These are phyloP conservation scores for Phymanthus crucifer DNA, from an alignment of 92 coral and sea anemone genomes.

Conservation along the genomic window DNA sequence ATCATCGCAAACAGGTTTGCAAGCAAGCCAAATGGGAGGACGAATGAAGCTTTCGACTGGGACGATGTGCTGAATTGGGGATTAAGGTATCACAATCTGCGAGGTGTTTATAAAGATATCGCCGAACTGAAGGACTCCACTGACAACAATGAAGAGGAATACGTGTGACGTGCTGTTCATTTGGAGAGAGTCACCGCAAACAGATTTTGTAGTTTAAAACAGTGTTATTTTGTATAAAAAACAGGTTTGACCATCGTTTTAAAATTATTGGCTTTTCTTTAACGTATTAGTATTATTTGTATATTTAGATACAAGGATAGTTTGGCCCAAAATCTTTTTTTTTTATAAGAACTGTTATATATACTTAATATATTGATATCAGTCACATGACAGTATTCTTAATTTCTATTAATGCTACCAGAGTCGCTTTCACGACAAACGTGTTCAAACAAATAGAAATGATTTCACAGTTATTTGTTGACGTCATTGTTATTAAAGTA, in stretches of 20 bases:
- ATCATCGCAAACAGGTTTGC: conserved; percentile 56
- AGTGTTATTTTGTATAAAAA: neutral
- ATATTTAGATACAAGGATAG: neutral
- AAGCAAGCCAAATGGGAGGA: conserved; percentile 65
- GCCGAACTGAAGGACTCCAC: conserved; percentile 71
- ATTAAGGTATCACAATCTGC: conserved; percentile 74
- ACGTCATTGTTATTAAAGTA: neutral
- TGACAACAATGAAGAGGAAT: conserved; percentile 34
- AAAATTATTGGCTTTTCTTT: neutral
- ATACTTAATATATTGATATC: no score
- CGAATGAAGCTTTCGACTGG: conserved; percentile 78
- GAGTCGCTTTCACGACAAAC: neutral
- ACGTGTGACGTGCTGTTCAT: conserved; percentile 16
- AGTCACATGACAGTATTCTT: no score
- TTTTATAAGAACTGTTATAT: neutral
- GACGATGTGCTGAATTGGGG: conserved; percentile 93
- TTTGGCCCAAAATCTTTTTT: neutral
- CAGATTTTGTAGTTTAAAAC: neutral
- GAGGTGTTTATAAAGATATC: conserved; percentile 85
- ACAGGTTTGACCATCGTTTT: neutral
- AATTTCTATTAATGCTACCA: neutral
- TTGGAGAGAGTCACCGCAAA: neutral
- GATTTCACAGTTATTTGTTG: neutral
- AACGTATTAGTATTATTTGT: neutral
- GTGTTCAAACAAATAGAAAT: neutral